Percentiles rank a stretch among this genome's conserved stretches.
These are phyloP conservation scores for Cyphomyrmex costatus DNA, from an alignment of 1,140 invertebrate species.

Conservation along the genomic window DNA sequence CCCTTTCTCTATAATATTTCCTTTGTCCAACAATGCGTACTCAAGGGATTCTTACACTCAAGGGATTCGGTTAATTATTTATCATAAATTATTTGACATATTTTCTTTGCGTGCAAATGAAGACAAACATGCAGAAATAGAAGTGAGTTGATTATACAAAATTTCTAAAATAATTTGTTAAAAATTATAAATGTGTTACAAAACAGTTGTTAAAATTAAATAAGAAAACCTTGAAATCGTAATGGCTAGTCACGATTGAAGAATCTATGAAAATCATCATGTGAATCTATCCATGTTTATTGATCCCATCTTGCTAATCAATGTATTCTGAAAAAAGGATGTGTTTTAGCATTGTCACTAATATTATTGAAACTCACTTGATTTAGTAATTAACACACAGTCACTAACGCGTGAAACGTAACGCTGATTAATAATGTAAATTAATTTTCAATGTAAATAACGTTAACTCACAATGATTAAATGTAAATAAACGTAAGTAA, in stretches of 20 bases:
- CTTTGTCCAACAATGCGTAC: not conserved
- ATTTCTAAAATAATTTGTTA: not conserved
- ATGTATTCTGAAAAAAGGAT: slow-evolving; percentile 43
- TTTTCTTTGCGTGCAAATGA: not conserved
- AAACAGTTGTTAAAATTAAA: not conserved
- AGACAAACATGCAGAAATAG: not conserved
- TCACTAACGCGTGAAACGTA: slow-evolving; percentile 64
- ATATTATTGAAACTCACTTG: slow-evolving; percentile 39
- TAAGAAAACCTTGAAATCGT: slow-evolving; percentile 12
- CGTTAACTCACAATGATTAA: slow-evolving; percentile 51
- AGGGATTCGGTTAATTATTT: not conserved
- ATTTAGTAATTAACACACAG: slow-evolving; percentile 61
- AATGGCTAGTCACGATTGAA: slow-evolving; percentile 8
- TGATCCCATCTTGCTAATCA: slow-evolving; percentile 51
- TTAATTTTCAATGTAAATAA: slow-evolving; percentile 69
- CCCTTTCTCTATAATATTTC: not conserved
- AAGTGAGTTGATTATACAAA: not conserved
- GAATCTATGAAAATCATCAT: slow-evolving; percentile 14
- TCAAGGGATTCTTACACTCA: slow-evolving; percentile 33
- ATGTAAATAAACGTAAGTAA: slow-evolving; percentile 56
- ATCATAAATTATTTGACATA: slow-evolving; percentile 3
- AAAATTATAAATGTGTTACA: not conserved
- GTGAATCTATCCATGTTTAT: slow-evolving; percentile 21
- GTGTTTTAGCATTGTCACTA: slow-evolving; percentile 44
- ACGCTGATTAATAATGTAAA: slow-evolving; percentile 61